Percentiles rank a stretch among this genome's conserved stretches.
phyloP scores from a whole-genome alignment of 2,113 vertebrate genomes.

The Apistogramma diplotaenia region DNA sequence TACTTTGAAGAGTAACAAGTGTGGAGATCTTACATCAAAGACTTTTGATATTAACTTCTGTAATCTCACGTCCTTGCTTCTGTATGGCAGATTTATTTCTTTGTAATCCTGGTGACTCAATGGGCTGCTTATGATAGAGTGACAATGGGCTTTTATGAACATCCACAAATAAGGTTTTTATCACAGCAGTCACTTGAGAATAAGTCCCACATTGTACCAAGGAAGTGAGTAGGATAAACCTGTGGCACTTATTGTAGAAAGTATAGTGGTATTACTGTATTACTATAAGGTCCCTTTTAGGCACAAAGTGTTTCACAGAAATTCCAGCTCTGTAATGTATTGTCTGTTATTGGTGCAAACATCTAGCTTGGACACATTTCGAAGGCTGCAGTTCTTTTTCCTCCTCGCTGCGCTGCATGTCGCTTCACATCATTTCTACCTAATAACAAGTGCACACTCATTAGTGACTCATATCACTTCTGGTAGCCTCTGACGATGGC shows the following conservation, averaged over 20 bases:
- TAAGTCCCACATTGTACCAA: slow-evolving; percentile 5
- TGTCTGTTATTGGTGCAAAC: background rate
- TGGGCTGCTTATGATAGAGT: background rate
- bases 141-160: slow-evolving; percentile 2
- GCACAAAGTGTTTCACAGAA: background rate
- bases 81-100: background rate
- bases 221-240: background rate
- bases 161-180: background rate
- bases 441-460: background rate
- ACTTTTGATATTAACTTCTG: slow-evolving; percentile 29
- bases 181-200: background rate
- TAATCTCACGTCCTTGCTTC: background rate
- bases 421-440: background rate
- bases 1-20: slow-evolving; percentile 26
- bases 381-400: background rate
- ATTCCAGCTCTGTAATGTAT: background rate
- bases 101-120: slow-evolving; percentile 13
- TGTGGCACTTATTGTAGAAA: background rate
- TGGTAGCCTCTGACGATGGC: slow-evolving; percentile 23
- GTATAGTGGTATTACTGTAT: background rate
- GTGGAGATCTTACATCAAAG: background rate
- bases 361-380: background rate
- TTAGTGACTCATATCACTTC: background rate
- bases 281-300: background rate
- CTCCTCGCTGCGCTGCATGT: background rate